Evolutionary conservation across 2,888 invertebrate genomes (phyloP), one percentile per base, ranked within the genome.

Genomic region (Spodoptera picta): DNA sequence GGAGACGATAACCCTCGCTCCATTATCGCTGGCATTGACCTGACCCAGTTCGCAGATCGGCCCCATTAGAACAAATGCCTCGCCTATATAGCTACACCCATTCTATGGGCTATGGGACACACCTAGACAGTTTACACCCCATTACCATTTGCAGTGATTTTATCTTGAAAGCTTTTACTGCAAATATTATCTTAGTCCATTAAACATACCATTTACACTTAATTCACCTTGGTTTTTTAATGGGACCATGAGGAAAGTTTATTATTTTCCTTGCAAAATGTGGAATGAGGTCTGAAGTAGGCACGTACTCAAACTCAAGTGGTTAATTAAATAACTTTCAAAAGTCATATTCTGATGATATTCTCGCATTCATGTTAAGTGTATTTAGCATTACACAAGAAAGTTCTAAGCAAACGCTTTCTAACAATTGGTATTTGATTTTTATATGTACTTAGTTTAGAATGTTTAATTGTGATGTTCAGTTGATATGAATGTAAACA

Each of bases 11-110:
- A 86, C 86, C 88, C 85, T 71, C 66, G 69, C 59, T 65, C 58
- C 58, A 75, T 78, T 79, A 78, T 77, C 74, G 65, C 71, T 77
- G 90, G 78, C 90, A 89, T 90, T 90, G 91, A 86, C 91, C 91
- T 89, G 91, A 87, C 91, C 91, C 76, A 89, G 68, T 87, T 90
- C 65, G 72, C 73, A 82, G 81, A 83, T 80, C 78, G 84, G 81
- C 87, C 85, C 87, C 86, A 87, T 90, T 88, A 87, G 79, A 85
- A 79, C 81, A 86, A 85, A 87, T 83, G 81, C 83, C 85, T 80
- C 74, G 70, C 83, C 79, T 79, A 64, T 75, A 66, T 65, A 61
- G 66, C 78, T 78, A 83, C 47, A 58, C 58, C 52, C 62, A 62
- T 65, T 53, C 53, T 51, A 42, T 43, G 58, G 81, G 84, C 78